Percentiles rank a stretch among this genome's conserved stretches.
Evolutionary conservation across 2,113 vertebrate species (phyloP).

Genomic region (Rhinoderma darwinii): DNA sequence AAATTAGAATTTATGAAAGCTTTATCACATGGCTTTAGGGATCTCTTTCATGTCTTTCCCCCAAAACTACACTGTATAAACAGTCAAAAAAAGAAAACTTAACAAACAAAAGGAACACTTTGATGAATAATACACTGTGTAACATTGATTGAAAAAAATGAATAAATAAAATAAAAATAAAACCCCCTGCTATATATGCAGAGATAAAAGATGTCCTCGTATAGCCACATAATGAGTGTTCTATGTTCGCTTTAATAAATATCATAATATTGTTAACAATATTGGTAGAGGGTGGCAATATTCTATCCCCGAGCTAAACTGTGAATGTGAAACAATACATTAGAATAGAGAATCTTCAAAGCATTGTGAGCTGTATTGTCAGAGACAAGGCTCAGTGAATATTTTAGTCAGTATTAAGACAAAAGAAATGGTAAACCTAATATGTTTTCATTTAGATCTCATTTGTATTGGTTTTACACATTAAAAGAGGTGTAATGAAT

Average conservation of each 20-base stretch:
- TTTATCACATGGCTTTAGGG: conserved; percentile 23
- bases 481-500: not conserved
- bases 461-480: not conserved
- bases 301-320: conserved; percentile 32
- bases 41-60: not conserved
- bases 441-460: not conserved
- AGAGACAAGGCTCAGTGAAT: not conserved
- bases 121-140: conserved; percentile 34
- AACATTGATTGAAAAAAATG: conserved; percentile 24
- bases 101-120: conserved; percentile 47
- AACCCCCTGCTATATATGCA: not conserved
- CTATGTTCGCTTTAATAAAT: conserved; percentile 5
- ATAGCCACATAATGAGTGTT: conserved; percentile 20
- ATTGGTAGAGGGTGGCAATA: conserved; percentile 3
- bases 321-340: not conserved
- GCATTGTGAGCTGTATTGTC: conserved; percentile 8
- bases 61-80: not conserved
- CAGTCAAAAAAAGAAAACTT: conserved; percentile 15
- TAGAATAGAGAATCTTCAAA: conserved; percentile 13
- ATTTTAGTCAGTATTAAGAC: not conserved
- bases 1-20: conserved; percentile 43
- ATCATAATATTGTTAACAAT: conserved; percentile 38
- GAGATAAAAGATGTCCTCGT: conserved; percentile 26
- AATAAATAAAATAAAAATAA: not conserved
- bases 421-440: not conserved